phyloP scores from a whole-genome alignment of 2,113 vertebrate species.

The Pseudonaja textilis region DNA sequence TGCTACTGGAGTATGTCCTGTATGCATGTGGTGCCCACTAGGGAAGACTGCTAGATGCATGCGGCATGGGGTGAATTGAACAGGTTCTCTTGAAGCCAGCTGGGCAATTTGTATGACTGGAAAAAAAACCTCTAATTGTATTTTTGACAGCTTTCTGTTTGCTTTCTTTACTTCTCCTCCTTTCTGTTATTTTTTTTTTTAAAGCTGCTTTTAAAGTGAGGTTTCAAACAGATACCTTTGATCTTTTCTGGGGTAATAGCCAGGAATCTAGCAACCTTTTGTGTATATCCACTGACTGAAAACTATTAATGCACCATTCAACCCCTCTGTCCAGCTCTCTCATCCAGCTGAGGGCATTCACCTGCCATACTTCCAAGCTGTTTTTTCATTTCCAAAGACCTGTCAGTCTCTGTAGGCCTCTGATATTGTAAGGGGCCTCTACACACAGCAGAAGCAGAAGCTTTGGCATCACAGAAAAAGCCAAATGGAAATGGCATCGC shows the following conservation, averaged over 20 bases:
- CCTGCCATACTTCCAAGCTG: rapidly evolving
- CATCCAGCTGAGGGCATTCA: background rate
- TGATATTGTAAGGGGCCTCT: background rate
- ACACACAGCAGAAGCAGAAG: background rate
- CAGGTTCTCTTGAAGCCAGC: background rate
- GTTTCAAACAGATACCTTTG: constrained; percentile 13
- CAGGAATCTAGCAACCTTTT: background rate
- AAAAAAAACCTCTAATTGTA: background rate
- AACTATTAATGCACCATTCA: background rate
- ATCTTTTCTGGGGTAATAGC: background rate
- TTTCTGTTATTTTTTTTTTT: background rate
- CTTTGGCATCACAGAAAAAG: background rate
- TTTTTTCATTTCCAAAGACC: background rate
- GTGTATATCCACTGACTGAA: constrained; percentile 1
- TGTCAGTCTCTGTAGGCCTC: background rate
- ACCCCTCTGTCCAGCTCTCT: background rate
- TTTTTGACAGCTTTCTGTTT: background rate
- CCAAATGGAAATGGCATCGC: background rate
- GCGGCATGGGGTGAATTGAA: background rate
- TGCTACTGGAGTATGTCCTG: background rate
- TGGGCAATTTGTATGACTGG: background rate
- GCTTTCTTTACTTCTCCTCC: background rate
- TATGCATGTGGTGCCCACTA: background rate
- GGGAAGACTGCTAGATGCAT: background rate
- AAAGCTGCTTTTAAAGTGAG: constrained; percentile 16